Conservation (phyloP, 1,140 invertebrate genomes). For the Trachelipus rathkii region DNA sequence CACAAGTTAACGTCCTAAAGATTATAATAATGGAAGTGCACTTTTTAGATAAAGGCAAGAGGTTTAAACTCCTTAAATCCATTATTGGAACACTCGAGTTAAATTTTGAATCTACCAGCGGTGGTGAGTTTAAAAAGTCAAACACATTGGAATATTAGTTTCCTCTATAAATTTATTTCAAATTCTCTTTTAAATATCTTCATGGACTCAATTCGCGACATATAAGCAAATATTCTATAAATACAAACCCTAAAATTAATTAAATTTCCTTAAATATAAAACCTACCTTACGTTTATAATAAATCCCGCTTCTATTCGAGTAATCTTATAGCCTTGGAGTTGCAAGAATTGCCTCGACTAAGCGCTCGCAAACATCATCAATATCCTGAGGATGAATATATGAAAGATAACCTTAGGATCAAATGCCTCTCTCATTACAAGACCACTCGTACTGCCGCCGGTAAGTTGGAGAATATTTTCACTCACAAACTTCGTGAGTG, state of each 20-base stretch:
- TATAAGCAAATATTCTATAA: not conserved
- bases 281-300: not conserved
- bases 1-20: no score
- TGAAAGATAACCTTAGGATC: slow-evolving; percentile 46
- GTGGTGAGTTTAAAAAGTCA: not conserved
- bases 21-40: no score
- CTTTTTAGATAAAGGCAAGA: not conserved
- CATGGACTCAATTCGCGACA: not conserved
- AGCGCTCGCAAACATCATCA: slow-evolving; percentile 39
- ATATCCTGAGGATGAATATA: slow-evolving; percentile 44
- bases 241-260: not conserved
- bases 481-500: no score
- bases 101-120: not conserved
- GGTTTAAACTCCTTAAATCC: not conserved
- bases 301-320: slow-evolving; percentile 1
- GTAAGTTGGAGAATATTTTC: slow-evolving; percentile 44
- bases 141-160: not conserved
- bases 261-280: not conserved
- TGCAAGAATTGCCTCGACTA: slow-evolving; percentile 39
- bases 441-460: slow-evolving; percentile 44
- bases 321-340: slow-evolving; percentile 41
- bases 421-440: slow-evolving; percentile 46
- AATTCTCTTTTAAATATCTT: not conserved
- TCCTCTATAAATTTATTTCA: not conserved
- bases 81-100: no score